Evolutionary conservation across 1,140 invertebrate genomes (phyloP), one percentile per base, ranked within the genome.

Genomic region (Antheraea pernyi): DNA sequence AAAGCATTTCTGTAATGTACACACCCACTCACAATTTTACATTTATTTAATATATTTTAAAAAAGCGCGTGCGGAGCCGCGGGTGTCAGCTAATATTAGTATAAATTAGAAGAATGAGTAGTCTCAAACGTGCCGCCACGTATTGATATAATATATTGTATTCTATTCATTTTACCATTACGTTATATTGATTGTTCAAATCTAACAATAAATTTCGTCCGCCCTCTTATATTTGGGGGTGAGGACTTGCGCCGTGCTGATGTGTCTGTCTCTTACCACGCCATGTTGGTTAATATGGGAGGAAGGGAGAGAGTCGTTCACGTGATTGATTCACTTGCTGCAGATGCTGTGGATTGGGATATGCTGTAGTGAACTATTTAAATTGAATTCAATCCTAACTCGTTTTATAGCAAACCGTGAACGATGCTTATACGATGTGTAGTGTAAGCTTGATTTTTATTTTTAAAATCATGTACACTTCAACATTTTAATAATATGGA

Each of bases 321-420:
- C 67, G 73, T 77, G 84, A 86, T 87, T 86, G 80, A 88, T 89
- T 86, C 85, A 84, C 83, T 75, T 82, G 78, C 74, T 84, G 83
- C 82, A 83, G 85, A 90, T 86, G 84, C 88, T 88, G 88, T 67
- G 81, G 73, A 62, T 70, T 60, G 59, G 59, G 73, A 74, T 59
- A 88, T 85, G 80, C 79, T 70, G 59, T 77, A 84, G 42, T 48
- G 78, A 77, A 68, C 70, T 73, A 78, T 60, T 74, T 53, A 53
- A 53, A 53, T 53, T 11, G 46, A 53, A 53, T 53, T 53, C 0
- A 11, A 6, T 53, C 16, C 11, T 53, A 6, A 16, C 2, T 48
- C 7, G 7, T 16, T 53, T 53, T 53, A 10, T 16, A 53, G 13
- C 16, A 11, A 16, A 53, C 11, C 7, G 0, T 11, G 0, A 10